Percentiles rank a stretch among this genome's conserved stretches.
phyloP scores from a whole-genome alignment of 2,797 vertebrate genomes.

The Rhinichthys osculus region DNA sequence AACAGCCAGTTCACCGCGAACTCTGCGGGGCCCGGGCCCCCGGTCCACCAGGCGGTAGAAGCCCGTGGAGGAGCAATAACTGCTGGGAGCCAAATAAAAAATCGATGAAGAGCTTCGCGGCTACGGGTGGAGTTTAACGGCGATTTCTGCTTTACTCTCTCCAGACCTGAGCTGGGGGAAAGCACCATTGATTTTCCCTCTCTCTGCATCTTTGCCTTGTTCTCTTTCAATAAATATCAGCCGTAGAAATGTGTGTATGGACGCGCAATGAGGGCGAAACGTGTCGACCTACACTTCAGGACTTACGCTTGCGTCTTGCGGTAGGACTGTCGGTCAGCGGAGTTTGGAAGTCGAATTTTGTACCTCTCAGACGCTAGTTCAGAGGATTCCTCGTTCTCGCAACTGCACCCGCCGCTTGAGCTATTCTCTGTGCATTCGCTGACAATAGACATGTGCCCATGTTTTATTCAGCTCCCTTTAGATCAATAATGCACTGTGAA shows the following conservation, averaged over 20 bases:
- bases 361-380: constrained; percentile 29
- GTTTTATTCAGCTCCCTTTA: constrained; percentile 63
- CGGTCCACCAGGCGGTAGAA: constrained; percentile 71
- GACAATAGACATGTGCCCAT: constrained; percentile 54
- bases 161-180: constrained; percentile 72
- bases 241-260: background rate
- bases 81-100: constrained; percentile 79
- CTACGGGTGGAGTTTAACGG: constrained; percentile 75
- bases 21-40: constrained; percentile 70
- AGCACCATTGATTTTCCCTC: constrained; percentile 74
- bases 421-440: constrained; percentile 49
- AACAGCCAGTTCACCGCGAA: constrained; percentile 61
- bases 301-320: background rate
- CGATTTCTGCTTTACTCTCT: constrained; percentile 73
- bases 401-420: constrained; percentile 7
- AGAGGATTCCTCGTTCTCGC: constrained; percentile 15
- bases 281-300: constrained; percentile 5
- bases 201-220: constrained; percentile 61
- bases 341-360: constrained; percentile 40
- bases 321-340: constrained; percentile 6
- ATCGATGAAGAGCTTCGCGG: constrained; percentile 72
- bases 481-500: constrained; percentile 62
- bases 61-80: constrained; percentile 68
- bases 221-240: constrained; percentile 76
- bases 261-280: background rate